Percentiles rank a stretch among this genome's conserved stretches.
These are phyloP conservation scores for Rhopalosiphum nymphaeae DNA, from an alignment of 2,888 invertebrate species.

Conservation along the genomic window DNA sequence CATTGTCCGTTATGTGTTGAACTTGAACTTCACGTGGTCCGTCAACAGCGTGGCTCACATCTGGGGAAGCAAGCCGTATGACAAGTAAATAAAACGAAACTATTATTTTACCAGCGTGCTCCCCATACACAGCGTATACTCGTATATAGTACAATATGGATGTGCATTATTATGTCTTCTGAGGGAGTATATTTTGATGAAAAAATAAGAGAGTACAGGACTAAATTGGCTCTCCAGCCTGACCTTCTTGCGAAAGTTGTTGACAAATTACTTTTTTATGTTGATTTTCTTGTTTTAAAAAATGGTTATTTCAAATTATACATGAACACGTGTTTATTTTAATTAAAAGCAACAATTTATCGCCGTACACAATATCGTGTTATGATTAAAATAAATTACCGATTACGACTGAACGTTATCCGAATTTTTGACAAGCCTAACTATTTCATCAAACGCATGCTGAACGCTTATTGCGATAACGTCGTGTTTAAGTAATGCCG, in stretches of 20 bases:
- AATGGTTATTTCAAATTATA: background rate
- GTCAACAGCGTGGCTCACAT: constrained; percentile 91
- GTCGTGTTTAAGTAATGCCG: background rate
- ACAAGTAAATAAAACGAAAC: constrained; percentile 74
- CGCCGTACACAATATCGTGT: background rate
- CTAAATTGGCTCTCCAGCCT: background rate
- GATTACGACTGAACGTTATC: background rate
- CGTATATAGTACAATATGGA: too few species aligned
- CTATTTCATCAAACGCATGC: background rate
- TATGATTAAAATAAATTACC: background rate
- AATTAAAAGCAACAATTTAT: background rate
- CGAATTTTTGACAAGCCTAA: background rate
- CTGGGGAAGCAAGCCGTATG: constrained; percentile 81
- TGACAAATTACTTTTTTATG: background rate
- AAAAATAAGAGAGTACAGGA: background rate
- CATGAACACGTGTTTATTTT: background rate
- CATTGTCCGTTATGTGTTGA: constrained; percentile 79
- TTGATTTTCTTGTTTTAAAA: background rate
- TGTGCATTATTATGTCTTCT: background rate
- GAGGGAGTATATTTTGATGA: background rate
- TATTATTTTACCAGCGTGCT: background rate
- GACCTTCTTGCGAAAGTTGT: background rate
- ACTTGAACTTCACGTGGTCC: constrained; percentile 88
- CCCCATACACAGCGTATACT: background rate
- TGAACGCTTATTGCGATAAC: background rate